Base-by-base conservation (phyloP, 2,113 vertebrate species). In the Azemiops feae region DNA sequence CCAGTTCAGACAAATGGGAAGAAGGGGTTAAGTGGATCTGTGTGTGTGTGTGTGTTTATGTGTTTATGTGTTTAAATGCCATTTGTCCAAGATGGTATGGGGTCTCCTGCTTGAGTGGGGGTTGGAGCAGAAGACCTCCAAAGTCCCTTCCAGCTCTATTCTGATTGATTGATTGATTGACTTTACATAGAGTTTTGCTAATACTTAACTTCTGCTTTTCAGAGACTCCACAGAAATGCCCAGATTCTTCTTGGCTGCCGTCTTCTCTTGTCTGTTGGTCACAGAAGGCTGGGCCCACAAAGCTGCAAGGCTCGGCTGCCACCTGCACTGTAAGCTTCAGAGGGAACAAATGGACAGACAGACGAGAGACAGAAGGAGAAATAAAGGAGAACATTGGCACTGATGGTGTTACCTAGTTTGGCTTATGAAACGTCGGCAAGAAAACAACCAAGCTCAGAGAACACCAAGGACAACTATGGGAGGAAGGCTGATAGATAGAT, bases 311-410 rank as follows among this genome's bases (percentile, higher is more conserved):
- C 98, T 98, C 0, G 98, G 98, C 89, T 99, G 98, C 92, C 97
- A 98, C 96, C 96, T 99, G 30, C 97, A 98, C 94, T 96, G 98
- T 99, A 94, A 98, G 98, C 93, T 22, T 22, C 88, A 8, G 74
- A 43, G 10, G 12, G 39, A 34, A 34, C 11, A n/a, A 69, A 16
- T 69, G 30, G 85, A n/a, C 11, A 43, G 10, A 25, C n/a, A 34
- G 69, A 81, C n/a, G n/a, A 69, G 4, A 69, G 30, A 6, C n/a
- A 34, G 64, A 12, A 4, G 27, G 60, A 30, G 27, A 27, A 4
- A 64, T 64, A 64, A 64, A 64, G 27, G 60, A 64, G 60, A 64
- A 30, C 60, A 30, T 64, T 64, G 30, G 60, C 27, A 30, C 0
- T 10, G 25, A 27, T 3, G 7, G 1, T 11, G 18, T 8, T 20